Evolutionary conservation across 2,113 vertebrate genomes (phyloP), one percentile per base, ranked within the genome.

Genomic region (Machaerirhynchus nigripectus): DNA sequence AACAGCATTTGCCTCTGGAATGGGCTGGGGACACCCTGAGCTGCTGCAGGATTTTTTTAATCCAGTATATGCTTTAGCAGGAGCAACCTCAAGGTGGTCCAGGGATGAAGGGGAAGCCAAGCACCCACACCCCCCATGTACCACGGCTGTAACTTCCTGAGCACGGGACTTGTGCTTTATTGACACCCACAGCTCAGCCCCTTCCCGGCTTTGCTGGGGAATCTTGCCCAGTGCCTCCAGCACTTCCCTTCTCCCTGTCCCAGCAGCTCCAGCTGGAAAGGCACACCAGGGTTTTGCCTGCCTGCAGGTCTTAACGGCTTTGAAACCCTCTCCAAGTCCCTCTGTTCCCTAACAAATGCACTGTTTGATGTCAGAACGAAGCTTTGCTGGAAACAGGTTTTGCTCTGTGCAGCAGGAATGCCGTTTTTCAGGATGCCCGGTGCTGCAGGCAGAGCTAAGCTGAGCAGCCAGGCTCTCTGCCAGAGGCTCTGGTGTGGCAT

Each of bases 401-500:
- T 27, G 14, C 39, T 56, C 70, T 14, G 31, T 27, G 46, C 9
- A 14, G 33, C 52, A 42, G 49, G 52, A 74, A 37, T 56, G 47
- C 28, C 47, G 2, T 27, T 61, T 79, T 47, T 44, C 0, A 0
- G 70, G 71, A 46, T 63, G 9, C 6, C 15, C 0, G 0, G 5
- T 18, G 78, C 55, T 4, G 4, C 44, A 47, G 49, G 70, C 76
- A n/a, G 70, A 91, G 53, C 63, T 20, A 22, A 63, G 73, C 33
- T 31, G 77, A 90, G 55, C 64, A 24, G 37, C 28, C 31, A 5
- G 1, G 1, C n/a, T 52, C 71, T 71, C 84, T 76, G 37, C 35
- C 73, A 67, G 24, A 57, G 27, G 27, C 55, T 42, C 56, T n/a
- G 44, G 4, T n/a, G 52, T 1, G 7, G 63, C 69, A 23, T 2